These are phyloP conservation scores for Actinia equina DNA, from an alignment of 64 coral and sea anemone species.

Conservation along the genomic window DNA sequence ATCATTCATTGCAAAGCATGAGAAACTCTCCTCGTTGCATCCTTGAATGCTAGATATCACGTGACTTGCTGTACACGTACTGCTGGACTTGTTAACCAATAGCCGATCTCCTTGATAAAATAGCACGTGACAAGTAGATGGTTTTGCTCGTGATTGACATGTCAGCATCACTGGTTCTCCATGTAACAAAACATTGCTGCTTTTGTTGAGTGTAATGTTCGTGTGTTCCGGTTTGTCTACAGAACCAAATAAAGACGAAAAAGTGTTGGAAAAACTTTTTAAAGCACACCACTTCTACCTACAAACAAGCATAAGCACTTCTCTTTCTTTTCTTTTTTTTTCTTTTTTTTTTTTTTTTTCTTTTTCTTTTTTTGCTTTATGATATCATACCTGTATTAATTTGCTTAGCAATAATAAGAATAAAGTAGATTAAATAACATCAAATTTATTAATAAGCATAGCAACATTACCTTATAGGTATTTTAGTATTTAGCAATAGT, in stretches of 20 bases:
- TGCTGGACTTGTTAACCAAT: not conserved
- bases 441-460: too few species aligned
- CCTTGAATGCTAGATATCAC: slow-evolving; percentile 6
- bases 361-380: too few species aligned
- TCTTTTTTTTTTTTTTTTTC: too few species aligned
- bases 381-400: too few species aligned
- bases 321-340: too few species aligned
- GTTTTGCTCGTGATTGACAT: slow-evolving; percentile 22
- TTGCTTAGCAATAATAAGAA: too few species aligned
- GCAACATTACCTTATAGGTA: too few species aligned
- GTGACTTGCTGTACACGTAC: not conserved
- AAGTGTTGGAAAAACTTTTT: too few species aligned
- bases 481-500: too few species aligned
- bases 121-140: not conserved
- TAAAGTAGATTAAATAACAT: too few species aligned
- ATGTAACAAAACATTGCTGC: not conserved
- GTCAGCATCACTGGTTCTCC: slow-evolving; percentile 33
- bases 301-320: too few species aligned
- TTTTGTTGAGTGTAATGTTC: slow-evolving; percentile 24
- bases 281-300: too few species aligned
- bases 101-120: not conserved
- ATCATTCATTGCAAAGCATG: not conserved
- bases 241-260: not conserved
- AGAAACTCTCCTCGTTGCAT: slow-evolving; percentile 8
- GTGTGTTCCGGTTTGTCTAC: slow-evolving; percentile 58